Conservation (phyloP, 2,888 invertebrate genomes). For the Epinotia nisella region DNA sequence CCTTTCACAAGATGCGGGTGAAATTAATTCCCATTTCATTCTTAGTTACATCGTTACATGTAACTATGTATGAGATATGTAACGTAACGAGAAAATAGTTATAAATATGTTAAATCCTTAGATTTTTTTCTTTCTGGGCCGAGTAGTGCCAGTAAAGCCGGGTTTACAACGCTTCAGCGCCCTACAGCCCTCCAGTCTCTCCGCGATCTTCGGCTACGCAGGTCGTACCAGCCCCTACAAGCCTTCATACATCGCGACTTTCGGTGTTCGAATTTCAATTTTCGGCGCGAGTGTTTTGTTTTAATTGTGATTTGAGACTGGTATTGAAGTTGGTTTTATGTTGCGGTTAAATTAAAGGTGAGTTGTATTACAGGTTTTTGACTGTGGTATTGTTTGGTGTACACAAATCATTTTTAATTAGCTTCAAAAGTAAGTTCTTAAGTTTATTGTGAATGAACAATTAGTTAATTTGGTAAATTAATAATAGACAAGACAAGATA, state of each 20-base stretch:
- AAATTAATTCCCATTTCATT: too few species aligned
- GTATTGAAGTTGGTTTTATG: conserved; percentile 8
- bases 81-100: neutral
- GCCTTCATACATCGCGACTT: conserved; percentile 14
- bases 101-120: neutral
- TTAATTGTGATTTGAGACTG: neutral
- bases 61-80: neutral
- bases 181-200: conserved; percentile 10
- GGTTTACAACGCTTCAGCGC: conserved; percentile 6
- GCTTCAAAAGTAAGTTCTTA: neutral
- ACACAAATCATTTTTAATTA: neutral
- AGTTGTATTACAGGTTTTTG: neutral
- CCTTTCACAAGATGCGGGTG: too few species aligned
- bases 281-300: conserved; percentile 5
- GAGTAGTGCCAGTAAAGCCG: neutral
- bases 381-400: too few species aligned
- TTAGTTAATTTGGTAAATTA: neutral
- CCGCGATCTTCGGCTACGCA: neutral
- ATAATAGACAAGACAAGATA: neutral
- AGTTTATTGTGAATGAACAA: neutral
- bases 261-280: neutral
- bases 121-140: conserved; percentile 1
- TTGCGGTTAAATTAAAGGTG: conserved; percentile 17
- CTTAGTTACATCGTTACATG: too few species aligned
- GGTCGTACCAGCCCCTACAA: neutral